phyloP scores from a whole-genome alignment of 2,113 vertebrate genomes.

The Prolemur simus region DNA sequence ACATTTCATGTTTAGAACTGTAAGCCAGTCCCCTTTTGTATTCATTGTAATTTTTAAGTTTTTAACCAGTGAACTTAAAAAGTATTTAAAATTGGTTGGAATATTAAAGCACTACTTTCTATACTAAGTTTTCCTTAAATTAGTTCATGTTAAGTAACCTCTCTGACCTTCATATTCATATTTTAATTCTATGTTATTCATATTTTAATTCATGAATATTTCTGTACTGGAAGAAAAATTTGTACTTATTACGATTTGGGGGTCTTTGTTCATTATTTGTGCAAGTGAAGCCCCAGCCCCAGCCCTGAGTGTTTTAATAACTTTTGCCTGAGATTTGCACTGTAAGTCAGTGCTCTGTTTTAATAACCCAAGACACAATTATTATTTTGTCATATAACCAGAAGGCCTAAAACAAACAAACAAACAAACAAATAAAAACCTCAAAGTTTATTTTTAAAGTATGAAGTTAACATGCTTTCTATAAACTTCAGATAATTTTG shows the following conservation, averaged over 20 bases:
- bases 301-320: background rate
- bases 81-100: background rate
- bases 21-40: background rate
- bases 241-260: background rate
- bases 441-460: background rate
- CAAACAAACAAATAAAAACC: background rate
- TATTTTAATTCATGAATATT: background rate
- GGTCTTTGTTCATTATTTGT: background rate
- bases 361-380: background rate
- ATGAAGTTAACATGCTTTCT: background rate
- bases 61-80: conserved; percentile 1
- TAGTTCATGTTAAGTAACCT: background rate
- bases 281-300: background rate
- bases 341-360: background rate
- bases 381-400: background rate
- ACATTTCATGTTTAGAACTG: background rate
- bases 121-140: background rate
- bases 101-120: background rate
- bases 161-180: background rate
- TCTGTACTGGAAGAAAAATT: background rate
- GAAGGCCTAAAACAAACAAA: background rate
- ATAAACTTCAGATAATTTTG: background rate
- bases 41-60: background rate
- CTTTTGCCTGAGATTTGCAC: background rate
- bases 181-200: background rate